Evolutionary conservation across 2,113 vertebrate species (phyloP).

Genomic region (Callipepla squamata): DNA sequence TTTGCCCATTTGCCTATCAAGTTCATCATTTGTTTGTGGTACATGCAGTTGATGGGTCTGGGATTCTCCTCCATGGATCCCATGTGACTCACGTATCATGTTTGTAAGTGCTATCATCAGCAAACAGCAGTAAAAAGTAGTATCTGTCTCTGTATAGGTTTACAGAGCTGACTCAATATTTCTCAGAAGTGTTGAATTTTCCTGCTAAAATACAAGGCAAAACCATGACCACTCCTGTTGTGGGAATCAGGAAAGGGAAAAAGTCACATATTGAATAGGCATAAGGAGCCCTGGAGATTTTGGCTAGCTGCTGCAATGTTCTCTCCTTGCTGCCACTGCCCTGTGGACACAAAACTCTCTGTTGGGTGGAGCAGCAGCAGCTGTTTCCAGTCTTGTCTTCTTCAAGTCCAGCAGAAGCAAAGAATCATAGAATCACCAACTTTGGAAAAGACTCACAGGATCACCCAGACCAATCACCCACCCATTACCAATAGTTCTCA

Average conservation of each 20-base stretch:
- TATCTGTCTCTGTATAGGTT: neutral
- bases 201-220: neutral
- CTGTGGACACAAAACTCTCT: neutral
- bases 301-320: neutral
- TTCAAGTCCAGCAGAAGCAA: neutral
- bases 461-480: no score
- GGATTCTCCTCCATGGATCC: neutral
- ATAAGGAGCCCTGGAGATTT: neutral
- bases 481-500: no score
- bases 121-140: neutral
- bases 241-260: neutral
- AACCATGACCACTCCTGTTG: accelerated
- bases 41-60: neutral
- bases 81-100: neutral
- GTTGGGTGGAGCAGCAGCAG: neutral
- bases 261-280: neutral
- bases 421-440: neutral
- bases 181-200: neutral
- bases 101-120: neutral
- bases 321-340: neutral
- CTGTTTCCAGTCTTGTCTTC: neutral
- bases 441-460: no score
- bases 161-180: neutral
- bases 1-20: neutral
- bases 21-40: neutral